Evolutionary conservation across 2,888 invertebrate genomes (phyloP), one percentile per base, ranked within the genome.

Genomic region (Nemotelus pantherinus): DNA sequence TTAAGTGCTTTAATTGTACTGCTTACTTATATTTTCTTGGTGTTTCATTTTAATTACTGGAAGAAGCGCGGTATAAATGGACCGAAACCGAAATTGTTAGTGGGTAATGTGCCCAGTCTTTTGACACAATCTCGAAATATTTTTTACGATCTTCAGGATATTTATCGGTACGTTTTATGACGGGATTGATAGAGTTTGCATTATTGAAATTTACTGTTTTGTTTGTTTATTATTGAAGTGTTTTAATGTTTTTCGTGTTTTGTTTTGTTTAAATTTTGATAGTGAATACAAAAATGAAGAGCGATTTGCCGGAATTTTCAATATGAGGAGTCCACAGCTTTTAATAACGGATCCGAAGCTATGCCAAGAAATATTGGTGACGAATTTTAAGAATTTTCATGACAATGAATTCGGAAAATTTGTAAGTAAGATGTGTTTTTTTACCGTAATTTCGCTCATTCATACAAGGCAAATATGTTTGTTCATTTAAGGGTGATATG

Each of bases 301-400:
- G 55, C 82, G 84, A 75, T 86, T 86, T 43, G 84, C 88, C 9
- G 89, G 89, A 0, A 81, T 88, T 2, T 89, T 82, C 77, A 82
- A 80, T 3, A 80, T 84, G 3, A 83, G 84, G 1, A 81, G 75
- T 0, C 88, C 89, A 0, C 80, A 86, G n/a, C 75, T 88, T 1
- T 4, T 89, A 7, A 47, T 88, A 0, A 78, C 84, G 2, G 88
- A 83, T 79, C 86, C 86, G 0, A 84, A 87, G 58, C 10, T 74
- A 41, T 3, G 47, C 41, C 74, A 74, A 63, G 84, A 85, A 3
- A 81, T 89, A 1, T 82, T 87, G 10, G 86, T 89, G 7, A 85
- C 83, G 9, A 86, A 88, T 57, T 89, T 89, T 41, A 84, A 85
- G 9, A 77, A 82, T 57, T 88, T 87, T 71, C 85, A 85, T 45